These are phyloP conservation scores for Oxygymnocypris stewartii DNA, from an alignment of 2,113 vertebrate species.

Conservation along the genomic window DNA sequence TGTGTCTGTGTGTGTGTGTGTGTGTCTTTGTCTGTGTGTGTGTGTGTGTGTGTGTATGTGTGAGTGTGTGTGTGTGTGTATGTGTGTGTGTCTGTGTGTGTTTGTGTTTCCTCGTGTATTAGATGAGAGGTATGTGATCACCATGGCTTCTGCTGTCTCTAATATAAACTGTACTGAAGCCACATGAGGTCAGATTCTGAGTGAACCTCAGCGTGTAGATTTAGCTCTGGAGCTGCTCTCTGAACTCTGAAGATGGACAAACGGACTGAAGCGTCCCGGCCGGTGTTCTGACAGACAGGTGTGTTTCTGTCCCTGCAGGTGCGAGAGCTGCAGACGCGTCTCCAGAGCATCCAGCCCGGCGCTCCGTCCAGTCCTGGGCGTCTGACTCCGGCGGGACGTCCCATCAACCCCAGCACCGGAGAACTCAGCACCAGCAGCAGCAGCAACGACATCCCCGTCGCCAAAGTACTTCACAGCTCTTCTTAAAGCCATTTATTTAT, in stretches of 20 bases:
- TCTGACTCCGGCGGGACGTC: slow-evolving; percentile 76
- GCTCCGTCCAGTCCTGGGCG: slow-evolving; percentile 81
- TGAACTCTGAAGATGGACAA: neutral
- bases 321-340: slow-evolving; percentile 83
- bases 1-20: too few species aligned
- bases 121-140: neutral
- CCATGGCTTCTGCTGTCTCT: neutral
- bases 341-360: slow-evolving; percentile 81
- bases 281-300: neutral
- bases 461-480: slow-evolving; percentile 75
- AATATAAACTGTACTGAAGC: neutral
- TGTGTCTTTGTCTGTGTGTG: neutral
- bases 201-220: neutral
- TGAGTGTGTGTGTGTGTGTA: neutral
- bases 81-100: slow-evolving; percentile 18
- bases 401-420: slow-evolving; percentile 85
- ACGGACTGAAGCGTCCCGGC: neutral
- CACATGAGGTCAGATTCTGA: neutral
- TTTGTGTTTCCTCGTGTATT: neutral
- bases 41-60: too few species aligned
- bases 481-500: neutral
- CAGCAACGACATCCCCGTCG: slow-evolving; percentile 88
- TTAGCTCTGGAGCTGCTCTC: neutral
- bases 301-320: slow-evolving; percentile 68
- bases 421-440: slow-evolving; percentile 89